A percentile compares a stretch with the other conserved stretches of the same genome.
These are phyloP conservation scores for Platerodrilus igneus DNA, from an alignment of 2,888 invertebrate species.

Conservation along the genomic window DNA sequence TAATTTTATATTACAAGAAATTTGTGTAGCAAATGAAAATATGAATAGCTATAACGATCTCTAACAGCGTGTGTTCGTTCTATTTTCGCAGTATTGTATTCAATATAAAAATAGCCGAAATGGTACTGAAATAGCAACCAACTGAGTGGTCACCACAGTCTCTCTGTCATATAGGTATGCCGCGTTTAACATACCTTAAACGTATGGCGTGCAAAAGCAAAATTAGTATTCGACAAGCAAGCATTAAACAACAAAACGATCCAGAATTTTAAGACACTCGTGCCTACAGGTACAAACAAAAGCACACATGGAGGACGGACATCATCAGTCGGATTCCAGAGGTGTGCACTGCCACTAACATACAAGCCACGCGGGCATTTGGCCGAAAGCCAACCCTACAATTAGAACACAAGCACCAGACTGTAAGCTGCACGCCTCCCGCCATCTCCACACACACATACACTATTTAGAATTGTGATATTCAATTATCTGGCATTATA, in stretches of 20 bases:
- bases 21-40: too few relatives aligned
- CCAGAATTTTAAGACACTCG: conserved; percentile 16
- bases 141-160: conserved; percentile 9
- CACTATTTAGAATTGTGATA: conserved; percentile 25
- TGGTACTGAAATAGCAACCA: conserved; percentile 13
- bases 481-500: too few relatives aligned
- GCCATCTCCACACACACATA: conserved; percentile 17
- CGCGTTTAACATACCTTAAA: not conserved
- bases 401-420: conserved; percentile 43
- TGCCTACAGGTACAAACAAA: conserved; percentile 23
- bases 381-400: conserved; percentile 39
- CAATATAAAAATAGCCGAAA: conserved; percentile 13
- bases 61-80: conserved; percentile 14
- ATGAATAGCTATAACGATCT: conserved; percentile 8
- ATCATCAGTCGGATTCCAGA: conserved; percentile 35
- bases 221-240: conserved; percentile 15
- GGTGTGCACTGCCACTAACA: conserved; percentile 35
- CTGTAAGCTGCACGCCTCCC: conserved; percentile 30
- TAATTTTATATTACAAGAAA: too few relatives aligned
- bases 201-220: conserved; percentile 9
- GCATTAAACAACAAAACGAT: conserved; percentile 18
- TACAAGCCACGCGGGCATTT: conserved; percentile 42
- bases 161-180: conserved; percentile 4
- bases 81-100: conserved; percentile 15
- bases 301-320: conserved; percentile 28